phyloP scores from a whole-genome alignment of 2,113 vertebrate genomes.

The Psittacus erithacus region DNA sequence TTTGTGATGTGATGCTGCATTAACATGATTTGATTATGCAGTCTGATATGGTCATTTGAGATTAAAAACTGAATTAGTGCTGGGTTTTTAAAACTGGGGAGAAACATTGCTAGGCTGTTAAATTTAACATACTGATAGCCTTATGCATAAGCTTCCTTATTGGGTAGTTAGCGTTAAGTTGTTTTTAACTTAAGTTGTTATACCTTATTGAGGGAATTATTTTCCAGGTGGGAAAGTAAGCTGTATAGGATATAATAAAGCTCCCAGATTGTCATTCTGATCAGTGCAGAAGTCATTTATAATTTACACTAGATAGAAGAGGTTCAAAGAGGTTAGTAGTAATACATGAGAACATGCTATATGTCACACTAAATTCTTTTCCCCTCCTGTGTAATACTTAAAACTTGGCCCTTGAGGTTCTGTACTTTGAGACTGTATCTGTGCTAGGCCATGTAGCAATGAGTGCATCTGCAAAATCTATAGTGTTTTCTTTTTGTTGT shows the following conservation, averaged over 20 bases:
- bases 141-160: not conserved
- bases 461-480: not conserved
- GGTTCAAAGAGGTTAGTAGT: not conserved
- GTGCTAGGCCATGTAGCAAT: not conserved
- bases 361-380: not conserved
- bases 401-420: not conserved
- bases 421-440: not conserved
- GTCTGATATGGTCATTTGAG: not conserved
- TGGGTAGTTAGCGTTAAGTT: not conserved
- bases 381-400: not conserved
- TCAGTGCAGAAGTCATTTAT: conserved; percentile 2
- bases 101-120: not conserved
- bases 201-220: not conserved
- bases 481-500: not conserved
- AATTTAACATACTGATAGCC: not conserved
- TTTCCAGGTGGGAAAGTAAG: not conserved
- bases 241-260: not conserved
- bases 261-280: not conserved
- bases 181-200: not conserved
- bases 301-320: not conserved
- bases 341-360: not conserved
- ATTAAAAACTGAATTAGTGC: not conserved
- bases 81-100: not conserved
- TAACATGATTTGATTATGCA: not conserved
- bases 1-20: not conserved